Conservation (phyloP, 2,797 vertebrate species). For the Xiphophorus birchmanni region DNA sequence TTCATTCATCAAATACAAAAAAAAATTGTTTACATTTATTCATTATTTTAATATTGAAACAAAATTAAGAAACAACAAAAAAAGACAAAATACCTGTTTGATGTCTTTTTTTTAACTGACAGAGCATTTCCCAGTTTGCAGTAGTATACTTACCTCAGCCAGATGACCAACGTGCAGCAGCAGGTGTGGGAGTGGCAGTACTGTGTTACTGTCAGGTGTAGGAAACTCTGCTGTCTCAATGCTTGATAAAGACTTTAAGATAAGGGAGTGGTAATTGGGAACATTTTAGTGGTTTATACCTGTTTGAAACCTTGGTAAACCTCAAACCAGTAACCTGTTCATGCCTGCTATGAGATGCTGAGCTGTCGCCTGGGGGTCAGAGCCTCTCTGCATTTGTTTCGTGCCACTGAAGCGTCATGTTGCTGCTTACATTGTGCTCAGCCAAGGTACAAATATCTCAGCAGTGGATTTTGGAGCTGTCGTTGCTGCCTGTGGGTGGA, state of each 20-base stretch:
- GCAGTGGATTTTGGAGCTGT: slow-evolving; percentile 41
- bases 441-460: slow-evolving; percentile 22
- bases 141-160: not conserved
- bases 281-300: not conserved
- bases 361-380: slow-evolving; percentile 15
- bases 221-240: not conserved
- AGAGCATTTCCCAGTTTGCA: not conserved
- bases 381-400: slow-evolving; percentile 18
- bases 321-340: not conserved
- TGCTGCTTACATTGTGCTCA: slow-evolving; percentile 45
- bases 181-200: not conserved
- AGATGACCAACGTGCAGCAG: not conserved
- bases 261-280: not conserved
- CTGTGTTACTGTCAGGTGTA: not conserved
- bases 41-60: not conserved
- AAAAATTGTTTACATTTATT: not conserved
- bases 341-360: not conserved
- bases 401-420: slow-evolving; percentile 38
- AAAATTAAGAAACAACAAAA: not conserved
- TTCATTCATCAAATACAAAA: not conserved
- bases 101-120: not conserved
- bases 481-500: slow-evolving; percentile 41
- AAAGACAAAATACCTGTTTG: not conserved
- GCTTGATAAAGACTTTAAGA: not conserved
- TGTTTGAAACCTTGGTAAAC: slow-evolving; percentile 1